Evolutionary conservation across 1,140 invertebrate genomes (phyloP).

Genomic region (Drosophila lini): DNA sequence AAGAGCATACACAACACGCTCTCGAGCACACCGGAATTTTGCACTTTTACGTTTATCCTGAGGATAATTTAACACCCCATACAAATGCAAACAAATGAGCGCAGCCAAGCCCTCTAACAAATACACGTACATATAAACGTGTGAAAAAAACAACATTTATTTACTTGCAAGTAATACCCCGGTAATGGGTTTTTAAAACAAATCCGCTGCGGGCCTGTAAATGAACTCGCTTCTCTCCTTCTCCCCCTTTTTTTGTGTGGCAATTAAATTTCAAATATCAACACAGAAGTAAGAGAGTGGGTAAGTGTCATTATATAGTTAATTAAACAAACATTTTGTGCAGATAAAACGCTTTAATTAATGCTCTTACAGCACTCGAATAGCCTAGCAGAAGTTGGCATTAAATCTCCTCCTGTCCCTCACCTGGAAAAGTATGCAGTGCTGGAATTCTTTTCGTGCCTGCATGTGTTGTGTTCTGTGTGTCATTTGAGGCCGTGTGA

Average conservation of each 20-base stretch:
- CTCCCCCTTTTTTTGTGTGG: conserved; percentile 8
- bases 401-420: conserved; percentile 21
- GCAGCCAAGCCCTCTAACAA: conserved; percentile 24
- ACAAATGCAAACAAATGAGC: conserved; percentile 81
- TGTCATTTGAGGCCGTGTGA: conserved; percentile 9
- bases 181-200: conserved; percentile 82
- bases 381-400: conserved; percentile 38
- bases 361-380: conserved; percentile 48
- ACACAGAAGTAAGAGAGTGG: conserved; percentile 29
- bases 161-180: conserved; percentile 80
- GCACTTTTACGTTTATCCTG: conserved; percentile 77
- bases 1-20: conserved; percentile 1
- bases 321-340: conserved; percentile 80
- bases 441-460: conserved; percentile 34
- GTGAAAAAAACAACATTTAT: conserved; percentile 66
- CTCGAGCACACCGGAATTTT: conserved; percentile 56
- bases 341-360: conserved; percentile 76
- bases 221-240: conserved; percentile 25
- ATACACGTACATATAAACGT: conserved; percentile 8
- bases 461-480: conserved; percentile 3
- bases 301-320: conserved; percentile 70
- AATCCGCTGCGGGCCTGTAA: conserved; percentile 76
- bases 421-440: conserved; percentile 71
- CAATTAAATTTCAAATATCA: conserved; percentile 81
- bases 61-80: conserved; percentile 79